Evolutionary conservation across 2,888 invertebrate species (phyloP).

Genomic region (Mystacides longicornis): DNA sequence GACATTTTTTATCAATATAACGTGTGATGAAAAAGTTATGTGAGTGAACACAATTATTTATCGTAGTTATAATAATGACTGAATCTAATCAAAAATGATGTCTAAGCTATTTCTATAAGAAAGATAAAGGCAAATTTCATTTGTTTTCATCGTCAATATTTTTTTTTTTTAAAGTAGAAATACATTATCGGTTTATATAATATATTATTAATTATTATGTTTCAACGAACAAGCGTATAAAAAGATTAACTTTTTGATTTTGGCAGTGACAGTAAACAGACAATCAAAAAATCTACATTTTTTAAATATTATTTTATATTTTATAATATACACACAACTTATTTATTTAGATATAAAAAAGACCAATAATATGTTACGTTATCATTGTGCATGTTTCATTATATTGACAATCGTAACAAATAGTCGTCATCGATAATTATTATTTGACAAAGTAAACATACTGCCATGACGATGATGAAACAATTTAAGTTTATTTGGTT

Average conservation of each 20-base stretch:
- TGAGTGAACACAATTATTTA: too few relatives aligned
- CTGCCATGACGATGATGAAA: too few relatives aligned
- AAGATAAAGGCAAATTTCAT: constrained; percentile 1
- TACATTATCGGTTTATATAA: neutral
- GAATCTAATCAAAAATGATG: too few relatives aligned
- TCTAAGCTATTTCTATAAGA: neutral
- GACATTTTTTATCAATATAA: too few relatives aligned
- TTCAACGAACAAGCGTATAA: neutral
- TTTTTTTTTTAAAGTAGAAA: neutral
- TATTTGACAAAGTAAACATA: too few relatives aligned
- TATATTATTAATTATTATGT: neutral
- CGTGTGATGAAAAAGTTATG: too few relatives aligned
- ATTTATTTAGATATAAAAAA: neutral
- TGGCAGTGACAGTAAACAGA: neutral
- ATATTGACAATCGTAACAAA: too few relatives aligned
- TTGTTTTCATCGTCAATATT: neutral
- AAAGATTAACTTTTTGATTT: neutral
- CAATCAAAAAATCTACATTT: neutral
- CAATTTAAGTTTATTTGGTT: too few relatives aligned
- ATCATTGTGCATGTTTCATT: neutral
- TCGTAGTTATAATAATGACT: too few relatives aligned
- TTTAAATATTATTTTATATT: neutral
- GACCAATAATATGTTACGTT: neutral
- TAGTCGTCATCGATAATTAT: too few relatives aligned
- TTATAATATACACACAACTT: neutral